Conservation (phyloP, 1,140 invertebrate genomes). For the Zeugodacus cucurbitae region DNA sequence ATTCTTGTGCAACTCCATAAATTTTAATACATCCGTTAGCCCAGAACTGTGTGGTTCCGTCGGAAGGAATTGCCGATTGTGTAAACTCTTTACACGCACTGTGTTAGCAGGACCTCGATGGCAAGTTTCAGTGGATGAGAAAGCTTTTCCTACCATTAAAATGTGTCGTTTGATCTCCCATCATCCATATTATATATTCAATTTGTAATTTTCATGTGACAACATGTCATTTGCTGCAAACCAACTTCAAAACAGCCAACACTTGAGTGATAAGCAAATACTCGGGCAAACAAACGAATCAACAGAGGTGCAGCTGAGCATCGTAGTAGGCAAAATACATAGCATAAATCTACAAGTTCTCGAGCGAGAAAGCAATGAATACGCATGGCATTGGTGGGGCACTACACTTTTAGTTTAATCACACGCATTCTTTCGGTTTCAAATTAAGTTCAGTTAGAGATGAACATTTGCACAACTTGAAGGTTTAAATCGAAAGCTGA, state of each 20-base stretch:
- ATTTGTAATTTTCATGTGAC: neutral
- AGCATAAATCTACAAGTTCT: too few relatives aligned
- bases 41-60: neutral
- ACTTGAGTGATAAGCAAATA: conserved; percentile 27
- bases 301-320: neutral
- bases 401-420: too few relatives aligned
- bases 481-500: too few relatives aligned
- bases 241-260: conserved; percentile 7
- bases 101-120: neutral
- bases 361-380: neutral
- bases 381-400: too few relatives aligned
- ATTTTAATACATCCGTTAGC: neutral
- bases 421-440: too few relatives aligned
- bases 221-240: neutral
- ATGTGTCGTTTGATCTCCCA: neutral
- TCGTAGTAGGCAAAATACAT: neutral
- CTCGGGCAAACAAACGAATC: neutral
- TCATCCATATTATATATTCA: neutral
- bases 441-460: too few relatives aligned
- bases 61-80: neutral
- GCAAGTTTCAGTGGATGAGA: neutral
- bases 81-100: too few relatives aligned
- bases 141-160: neutral
- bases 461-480: too few relatives aligned
- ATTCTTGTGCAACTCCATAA: too few relatives aligned